Conservation (phyloP, 2,888 invertebrate genomes). For the Fabriciana adippe region DNA sequence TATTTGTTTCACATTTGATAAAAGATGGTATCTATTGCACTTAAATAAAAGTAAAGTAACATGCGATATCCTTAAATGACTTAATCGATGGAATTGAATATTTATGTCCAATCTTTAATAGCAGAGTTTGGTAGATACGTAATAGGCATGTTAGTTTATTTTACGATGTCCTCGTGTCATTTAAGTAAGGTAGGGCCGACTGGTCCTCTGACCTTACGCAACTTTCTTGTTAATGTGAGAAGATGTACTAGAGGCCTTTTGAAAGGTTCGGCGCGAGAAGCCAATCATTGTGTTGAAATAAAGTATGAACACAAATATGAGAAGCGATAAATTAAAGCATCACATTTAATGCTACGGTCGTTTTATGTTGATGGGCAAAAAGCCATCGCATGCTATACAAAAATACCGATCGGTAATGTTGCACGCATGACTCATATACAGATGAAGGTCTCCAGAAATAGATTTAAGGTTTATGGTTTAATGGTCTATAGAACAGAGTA, state of each 20-base stretch:
- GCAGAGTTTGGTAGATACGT: conserved; percentile 35
- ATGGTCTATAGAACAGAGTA: conserved; percentile 32
- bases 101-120: conserved; percentile 31
- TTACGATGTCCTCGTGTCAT: conserved; percentile 52
- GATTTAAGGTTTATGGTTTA: conserved; percentile 28
- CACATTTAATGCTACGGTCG: conserved; percentile 37
- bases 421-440: conserved; percentile 37
- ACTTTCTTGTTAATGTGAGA: conserved; percentile 53
- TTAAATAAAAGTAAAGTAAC: conserved; percentile 9
- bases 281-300: conserved; percentile 50
- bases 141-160: conserved; percentile 44
- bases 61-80: conserved; percentile 30
- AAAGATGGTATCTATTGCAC: not conserved
- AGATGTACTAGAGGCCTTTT: conserved; percentile 54
- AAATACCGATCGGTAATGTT: conserved; percentile 33
- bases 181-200: conserved; percentile 54
- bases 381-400: conserved; percentile 39
- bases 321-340: conserved; percentile 36
- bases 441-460: conserved; percentile 31
- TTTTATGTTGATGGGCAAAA: conserved; percentile 38
- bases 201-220: conserved; percentile 53
- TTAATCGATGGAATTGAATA: conserved; percentile 35
- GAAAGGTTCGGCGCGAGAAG: conserved; percentile 48
- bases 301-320: conserved; percentile 37
- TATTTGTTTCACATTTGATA: too few species aligned